Base-by-base conservation (phyloP, 2,113 vertebrate genomes). In the Apus apus region DNA sequence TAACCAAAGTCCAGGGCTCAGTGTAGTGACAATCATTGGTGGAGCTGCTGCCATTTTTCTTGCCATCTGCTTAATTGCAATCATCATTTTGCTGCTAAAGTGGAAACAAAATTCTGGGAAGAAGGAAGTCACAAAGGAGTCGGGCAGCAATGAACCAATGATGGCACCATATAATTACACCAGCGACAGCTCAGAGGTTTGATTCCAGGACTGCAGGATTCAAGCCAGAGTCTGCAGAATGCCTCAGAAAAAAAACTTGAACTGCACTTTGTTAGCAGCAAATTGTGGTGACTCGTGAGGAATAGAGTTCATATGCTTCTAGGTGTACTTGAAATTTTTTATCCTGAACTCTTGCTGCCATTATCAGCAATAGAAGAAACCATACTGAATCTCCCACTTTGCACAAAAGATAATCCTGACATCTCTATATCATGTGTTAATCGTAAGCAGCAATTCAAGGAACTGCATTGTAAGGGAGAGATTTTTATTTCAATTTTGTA, bases 141-240 rank as follows among this genome's bases (percentile, higher is more conserved):
- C 98, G 0, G 97, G 97, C 94, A 98, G 98, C 95, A 96, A 96
- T 0, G 97, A 99, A 93, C 98, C 98, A 27, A 98, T 98, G 98
- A 96, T 98, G 98, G 22, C 73, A 38, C 81, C 95, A 0, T 97
- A 79, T 46, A 96, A 80, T 91, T 97, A 92, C 32, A 96, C 91
- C 87, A 94, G 94, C 0, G 98, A 99, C 97, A 99, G 98, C 97
- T 99, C 99, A 0, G 99, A 99, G 96, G 99, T 99, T 89, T 99
- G 98, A 99, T 56, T 53, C 36, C 53, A 13, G 8, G 36, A n/a
- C 64, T 7, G 3, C 18, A 34, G 50, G 38, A 72, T 38, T 90
- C 71, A 78, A 94, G 5, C 54, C 48, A 50, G 36, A 75, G 26
- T n/a, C 96, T 97, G 96, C 95, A 94, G 91, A 97, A 97, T 97